Evolutionary conservation across 2,113 vertebrate species (phyloP), one percentile per base, ranked within the genome.

Genomic region (Amia ocellicauda): DNA sequence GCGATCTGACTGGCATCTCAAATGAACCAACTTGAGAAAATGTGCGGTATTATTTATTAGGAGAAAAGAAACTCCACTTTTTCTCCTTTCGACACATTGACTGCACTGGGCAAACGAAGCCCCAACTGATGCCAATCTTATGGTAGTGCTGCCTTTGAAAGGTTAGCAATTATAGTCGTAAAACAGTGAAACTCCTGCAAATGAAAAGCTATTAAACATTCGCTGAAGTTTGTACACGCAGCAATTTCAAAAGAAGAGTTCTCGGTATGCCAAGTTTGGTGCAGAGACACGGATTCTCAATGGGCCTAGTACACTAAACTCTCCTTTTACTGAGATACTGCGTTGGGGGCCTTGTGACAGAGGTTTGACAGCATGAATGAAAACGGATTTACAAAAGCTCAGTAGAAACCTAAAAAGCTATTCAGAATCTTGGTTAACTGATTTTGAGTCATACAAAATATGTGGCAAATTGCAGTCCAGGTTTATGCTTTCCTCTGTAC

Each of bases 311-410:
- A 26, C 52, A 54, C 24, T 54, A 54, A 54, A 26, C 20, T 23
- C 1, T 16, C 24, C 7, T 20, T 2, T 14, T 1, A 23, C 52
- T 58, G 49, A 20, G 41, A 60, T 52, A 36, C 40, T 11, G 20
- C 20, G 22, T 28, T 60, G 60, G 50, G 66, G 50, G 45, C 19
- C 10, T 60, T 19, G 7, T 9, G 43, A 50, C 7, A 26, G 3
- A n/a, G 50, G 16, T 19, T 9, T n/a, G 53, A 58, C 27, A 36
- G 22, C 10, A 22, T 16, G 60, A 62, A 63, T 28, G 67, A 68
- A 56, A 23, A 53, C 60, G 20, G 67, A 59, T 53, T 40, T 61
- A 49, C 55, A 27, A 47, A 51, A 23, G 36, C 57, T 14, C 49
- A 41, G 20, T 10, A 36, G 31, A 36, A 36, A 36, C 11, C 31